A percentile compares a stretch with the other conserved stretches of the same genome.
These are phyloP conservation scores for Atopsyche davidsoni DNA, from an alignment of 1,140 invertebrate species.

Conservation along the genomic window DNA sequence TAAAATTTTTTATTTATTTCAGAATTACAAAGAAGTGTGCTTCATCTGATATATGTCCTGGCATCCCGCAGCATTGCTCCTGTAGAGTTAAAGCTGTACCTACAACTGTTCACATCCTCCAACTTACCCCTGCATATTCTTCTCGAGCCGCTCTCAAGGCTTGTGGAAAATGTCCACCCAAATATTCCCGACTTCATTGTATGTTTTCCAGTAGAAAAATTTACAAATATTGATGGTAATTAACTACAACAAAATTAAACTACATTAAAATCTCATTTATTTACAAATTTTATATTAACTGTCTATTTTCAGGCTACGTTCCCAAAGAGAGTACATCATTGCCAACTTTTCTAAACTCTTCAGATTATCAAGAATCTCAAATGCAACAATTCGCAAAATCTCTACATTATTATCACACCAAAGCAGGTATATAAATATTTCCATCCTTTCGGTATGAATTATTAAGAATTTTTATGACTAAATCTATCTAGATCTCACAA, in stretches of 20 bases:
- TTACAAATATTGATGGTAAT: neutral
- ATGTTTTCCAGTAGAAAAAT: slow-evolving; percentile 46
- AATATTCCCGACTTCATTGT: slow-evolving; percentile 54
- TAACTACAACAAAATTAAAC: neutral
- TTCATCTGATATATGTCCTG: slow-evolving; percentile 53
- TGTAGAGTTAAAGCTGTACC: slow-evolving; percentile 48
- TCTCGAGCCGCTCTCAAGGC: slow-evolving; percentile 46
- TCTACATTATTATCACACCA: too few species aligned
- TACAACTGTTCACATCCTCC: slow-evolving; percentile 51
- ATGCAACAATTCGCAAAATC: too few species aligned
- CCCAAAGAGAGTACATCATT: too few species aligned
- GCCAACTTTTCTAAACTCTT: too few species aligned
- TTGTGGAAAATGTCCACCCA: slow-evolving; percentile 42
- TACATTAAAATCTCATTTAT: neutral
- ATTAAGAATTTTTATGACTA: too few species aligned
- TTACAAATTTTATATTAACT: too few species aligned
- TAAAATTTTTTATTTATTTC: slow-evolving; percentile 28
- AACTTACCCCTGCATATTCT: slow-evolving; percentile 48
- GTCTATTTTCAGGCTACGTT: too few species aligned
- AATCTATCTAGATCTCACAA: too few species aligned
- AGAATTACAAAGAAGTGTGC: slow-evolving; percentile 54
- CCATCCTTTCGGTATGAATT: too few species aligned
- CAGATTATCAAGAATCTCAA: too few species aligned
- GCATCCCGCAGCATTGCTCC: slow-evolving; percentile 51
- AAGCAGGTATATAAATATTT: too few species aligned